A percentile compares a stretch with the other conserved stretches of the same genome.
Evolutionary conservation across 2,888 invertebrate genomes (phyloP).

Genomic region (Andricus curvator): DNA sequence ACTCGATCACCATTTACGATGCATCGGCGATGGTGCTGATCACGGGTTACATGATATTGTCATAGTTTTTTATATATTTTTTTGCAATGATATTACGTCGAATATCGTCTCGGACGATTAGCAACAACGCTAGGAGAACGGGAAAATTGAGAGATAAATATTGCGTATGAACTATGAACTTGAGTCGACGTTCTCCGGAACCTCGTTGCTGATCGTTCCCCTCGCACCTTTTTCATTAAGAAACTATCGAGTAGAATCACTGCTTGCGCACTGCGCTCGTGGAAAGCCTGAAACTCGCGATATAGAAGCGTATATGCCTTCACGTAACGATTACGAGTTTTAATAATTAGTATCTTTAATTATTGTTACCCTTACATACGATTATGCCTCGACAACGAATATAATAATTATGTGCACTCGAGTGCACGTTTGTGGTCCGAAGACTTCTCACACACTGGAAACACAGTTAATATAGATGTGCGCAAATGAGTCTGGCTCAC

Average conservation of each 20-base stretch:
- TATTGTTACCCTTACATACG: conserved; percentile 54
- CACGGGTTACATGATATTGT: conserved; percentile 26
- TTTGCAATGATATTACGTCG: conserved; percentile 8
- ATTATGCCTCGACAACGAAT: conserved; percentile 60
- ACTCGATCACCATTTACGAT: conserved; percentile 23
- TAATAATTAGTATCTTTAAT: conserved; percentile 49
- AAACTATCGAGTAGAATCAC: conserved; percentile 56
- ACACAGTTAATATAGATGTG: neutral
- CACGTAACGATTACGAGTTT: conserved; percentile 60
- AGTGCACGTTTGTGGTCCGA: conserved; percentile 47
- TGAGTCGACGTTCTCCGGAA: conserved; percentile 34
- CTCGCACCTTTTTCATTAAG: conserved; percentile 44
- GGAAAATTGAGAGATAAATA: conserved; percentile 31
- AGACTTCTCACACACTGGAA: conserved; percentile 9
- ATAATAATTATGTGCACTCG: conserved; percentile 42
- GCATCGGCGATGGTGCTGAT: conserved; percentile 15
- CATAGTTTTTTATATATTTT: conserved; percentile 21
- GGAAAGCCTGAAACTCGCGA: conserved; percentile 64
- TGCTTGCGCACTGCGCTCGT: conserved; percentile 56
- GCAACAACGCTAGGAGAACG: conserved; percentile 17
- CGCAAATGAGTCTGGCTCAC: conserved; percentile 22
- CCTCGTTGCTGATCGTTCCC: conserved; percentile 43
- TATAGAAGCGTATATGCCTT: conserved; percentile 70
- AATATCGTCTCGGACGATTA: conserved; percentile 21
- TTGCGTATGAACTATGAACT: conserved; percentile 1